phyloP scores from a whole-genome alignment of 2,113 vertebrate genomes.

The Pan paniscus region DNA sequence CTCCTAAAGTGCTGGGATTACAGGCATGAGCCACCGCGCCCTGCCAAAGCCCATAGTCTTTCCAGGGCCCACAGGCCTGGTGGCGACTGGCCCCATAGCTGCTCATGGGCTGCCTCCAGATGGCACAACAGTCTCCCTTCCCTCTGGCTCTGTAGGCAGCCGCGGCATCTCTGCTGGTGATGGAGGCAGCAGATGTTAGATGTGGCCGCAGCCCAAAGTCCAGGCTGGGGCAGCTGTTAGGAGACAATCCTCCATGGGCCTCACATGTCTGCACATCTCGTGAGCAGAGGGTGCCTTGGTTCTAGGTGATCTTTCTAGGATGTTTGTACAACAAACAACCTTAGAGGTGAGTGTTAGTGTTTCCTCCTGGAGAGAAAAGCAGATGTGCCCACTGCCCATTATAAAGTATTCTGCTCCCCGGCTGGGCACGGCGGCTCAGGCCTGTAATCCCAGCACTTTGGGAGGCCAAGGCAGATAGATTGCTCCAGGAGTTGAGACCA shows the following conservation, averaged over 20 bases:
- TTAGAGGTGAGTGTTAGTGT: background rate
- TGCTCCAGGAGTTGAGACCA: no score
- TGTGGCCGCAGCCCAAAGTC: background rate
- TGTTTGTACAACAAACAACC: background rate
- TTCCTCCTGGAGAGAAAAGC: background rate
- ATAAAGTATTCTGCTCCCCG: background rate
- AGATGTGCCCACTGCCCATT: background rate
- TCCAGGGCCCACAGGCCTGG: background rate
- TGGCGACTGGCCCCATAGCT: background rate
- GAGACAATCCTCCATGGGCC: background rate
- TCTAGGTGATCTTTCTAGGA: background rate
- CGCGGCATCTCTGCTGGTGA: background rate
- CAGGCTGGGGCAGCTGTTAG: background rate
- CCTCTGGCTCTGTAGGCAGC: conserved; percentile 43
- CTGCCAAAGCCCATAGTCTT: background rate
- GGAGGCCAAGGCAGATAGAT: no score
- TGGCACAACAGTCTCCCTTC: conserved; percentile 23
- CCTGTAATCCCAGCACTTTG: no score
- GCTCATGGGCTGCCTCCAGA: conserved; percentile 29
- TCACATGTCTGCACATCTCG: background rate
- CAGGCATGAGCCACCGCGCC: background rate
- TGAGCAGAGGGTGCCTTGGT: background rate
- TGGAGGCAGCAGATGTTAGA: background rate
- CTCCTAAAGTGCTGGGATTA: no score
- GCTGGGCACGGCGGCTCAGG: no score